Evolutionary conservation across 2,113 vertebrate genomes (phyloP).

Genomic region (Anthoscopus minutus): DNA sequence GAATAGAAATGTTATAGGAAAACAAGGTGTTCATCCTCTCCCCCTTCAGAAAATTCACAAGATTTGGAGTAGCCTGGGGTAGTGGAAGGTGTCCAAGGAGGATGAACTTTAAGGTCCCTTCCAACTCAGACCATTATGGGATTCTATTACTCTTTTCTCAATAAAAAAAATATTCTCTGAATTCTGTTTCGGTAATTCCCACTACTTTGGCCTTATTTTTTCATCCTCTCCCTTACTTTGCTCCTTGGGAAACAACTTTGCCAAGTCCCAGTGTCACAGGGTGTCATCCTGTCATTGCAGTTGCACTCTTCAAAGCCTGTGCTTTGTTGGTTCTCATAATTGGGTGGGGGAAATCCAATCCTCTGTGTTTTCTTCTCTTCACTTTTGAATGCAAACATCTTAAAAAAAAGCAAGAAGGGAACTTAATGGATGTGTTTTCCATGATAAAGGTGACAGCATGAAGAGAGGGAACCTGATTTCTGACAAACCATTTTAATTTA

Average conservation of each 20-base stretch:
- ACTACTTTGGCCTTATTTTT: background rate
- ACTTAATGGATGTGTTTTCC: background rate
- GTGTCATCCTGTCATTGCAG: background rate
- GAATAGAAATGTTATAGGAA: background rate
- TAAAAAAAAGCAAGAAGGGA: background rate
- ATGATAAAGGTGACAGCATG: background rate
- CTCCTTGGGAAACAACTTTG: background rate
- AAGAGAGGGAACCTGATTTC: background rate
- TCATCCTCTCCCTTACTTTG: background rate
- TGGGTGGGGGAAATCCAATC: background rate
- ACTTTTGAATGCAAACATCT: background rate
- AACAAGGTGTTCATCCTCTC: background rate
- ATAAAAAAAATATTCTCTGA: background rate
- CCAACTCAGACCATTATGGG: background rate
- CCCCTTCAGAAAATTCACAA: background rate
- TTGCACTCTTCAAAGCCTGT: background rate
- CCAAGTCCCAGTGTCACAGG: background rate
- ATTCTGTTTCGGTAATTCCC: background rate
- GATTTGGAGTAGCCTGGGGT: background rate
- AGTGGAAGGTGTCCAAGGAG: background rate
- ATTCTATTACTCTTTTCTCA: background rate
- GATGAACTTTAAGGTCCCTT: background rate
- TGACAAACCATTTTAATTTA: background rate
- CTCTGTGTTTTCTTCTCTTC: background rate
- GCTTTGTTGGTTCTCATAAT: background rate